These are phyloP conservation scores for Oryzias sinensis DNA, from an alignment of 2,797 vertebrate species.

Conservation along the genomic window DNA sequence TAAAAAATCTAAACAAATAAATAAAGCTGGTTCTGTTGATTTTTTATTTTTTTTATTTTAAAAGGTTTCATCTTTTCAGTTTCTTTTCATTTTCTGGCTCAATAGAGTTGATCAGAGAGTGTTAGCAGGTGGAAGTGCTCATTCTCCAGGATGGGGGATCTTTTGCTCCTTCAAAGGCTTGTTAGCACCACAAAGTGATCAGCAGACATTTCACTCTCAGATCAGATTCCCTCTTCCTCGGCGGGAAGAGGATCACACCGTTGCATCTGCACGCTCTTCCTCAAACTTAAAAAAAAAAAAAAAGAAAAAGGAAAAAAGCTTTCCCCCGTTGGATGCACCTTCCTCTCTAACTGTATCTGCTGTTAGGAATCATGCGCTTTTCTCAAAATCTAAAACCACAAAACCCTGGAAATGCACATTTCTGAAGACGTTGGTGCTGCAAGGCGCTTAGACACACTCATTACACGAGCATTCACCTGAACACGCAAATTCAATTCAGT, in stretches of 20 bases:
- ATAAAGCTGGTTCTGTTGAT: no score
- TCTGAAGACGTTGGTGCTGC: no score
- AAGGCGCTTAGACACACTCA: slow-evolving; percentile 44
- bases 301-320: background rate
- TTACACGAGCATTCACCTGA: slow-evolving; percentile 44
- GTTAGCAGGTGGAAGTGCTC: no score
- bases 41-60: no score
- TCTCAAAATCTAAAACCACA: background rate
- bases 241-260: background rate
- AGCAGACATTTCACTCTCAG: background rate
- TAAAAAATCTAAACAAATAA: no score
- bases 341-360: background rate
- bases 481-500: slow-evolving; percentile 62
- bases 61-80: no score
- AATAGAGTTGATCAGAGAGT: no score
- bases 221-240: background rate
- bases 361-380: background rate
- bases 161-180: background rate
- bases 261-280: background rate
- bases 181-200: background rate
- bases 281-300: no score
- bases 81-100: no score
- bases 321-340: background rate
- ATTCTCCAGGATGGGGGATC: no score
- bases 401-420: no score